A percentile compares a stretch with the other conserved stretches of the same genome.
These are phyloP conservation scores for Caranx melampygus DNA, from an alignment of 2,113 vertebrate species.

Conservation along the genomic window DNA sequence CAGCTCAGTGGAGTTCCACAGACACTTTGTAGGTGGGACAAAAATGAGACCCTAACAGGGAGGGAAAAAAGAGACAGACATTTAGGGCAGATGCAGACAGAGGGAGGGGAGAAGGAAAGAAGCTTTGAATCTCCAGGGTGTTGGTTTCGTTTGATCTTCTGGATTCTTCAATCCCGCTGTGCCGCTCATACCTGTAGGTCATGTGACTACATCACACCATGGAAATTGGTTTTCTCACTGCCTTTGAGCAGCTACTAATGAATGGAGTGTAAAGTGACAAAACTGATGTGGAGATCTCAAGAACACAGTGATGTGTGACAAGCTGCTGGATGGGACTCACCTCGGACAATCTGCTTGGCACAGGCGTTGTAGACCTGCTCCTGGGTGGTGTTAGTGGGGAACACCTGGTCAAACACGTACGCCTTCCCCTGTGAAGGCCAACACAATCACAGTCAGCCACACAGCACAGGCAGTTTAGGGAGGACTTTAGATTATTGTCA, in stretches of 20 bases:
- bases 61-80: slow-evolving; percentile 8
- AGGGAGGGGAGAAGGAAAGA: slow-evolving; percentile 8
- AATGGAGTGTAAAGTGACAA: slow-evolving; percentile 17
- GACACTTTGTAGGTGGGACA: slow-evolving; percentile 53
- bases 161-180: not conserved
- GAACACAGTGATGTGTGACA: not conserved
- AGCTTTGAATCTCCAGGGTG: slow-evolving; percentile 11
- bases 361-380: slow-evolving; percentile 94
- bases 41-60: slow-evolving; percentile 29
- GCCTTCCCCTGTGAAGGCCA: slow-evolving; percentile 86
- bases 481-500: slow-evolving; percentile 28
- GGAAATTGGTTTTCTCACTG: slow-evolving; percentile 28
- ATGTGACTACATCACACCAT: slow-evolving; percentile 28
- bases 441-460: slow-evolving; percentile 48
- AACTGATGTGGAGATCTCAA: not conserved
- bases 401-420: slow-evolving; percentile 91
- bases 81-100: slow-evolving; percentile 13
- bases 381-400: slow-evolving; percentile 92
- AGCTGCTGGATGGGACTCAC: slow-evolving; percentile 76
- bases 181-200: not conserved
- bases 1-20: slow-evolving; percentile 20
- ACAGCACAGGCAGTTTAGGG: slow-evolving; percentile 21
- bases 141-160: slow-evolving; percentile 50
- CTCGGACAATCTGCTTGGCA: slow-evolving; percentile 96
- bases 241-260: not conserved